These are phyloP conservation scores for Micrasema longulum DNA, from an alignment of 1,140 invertebrate species.

Conservation along the genomic window DNA sequence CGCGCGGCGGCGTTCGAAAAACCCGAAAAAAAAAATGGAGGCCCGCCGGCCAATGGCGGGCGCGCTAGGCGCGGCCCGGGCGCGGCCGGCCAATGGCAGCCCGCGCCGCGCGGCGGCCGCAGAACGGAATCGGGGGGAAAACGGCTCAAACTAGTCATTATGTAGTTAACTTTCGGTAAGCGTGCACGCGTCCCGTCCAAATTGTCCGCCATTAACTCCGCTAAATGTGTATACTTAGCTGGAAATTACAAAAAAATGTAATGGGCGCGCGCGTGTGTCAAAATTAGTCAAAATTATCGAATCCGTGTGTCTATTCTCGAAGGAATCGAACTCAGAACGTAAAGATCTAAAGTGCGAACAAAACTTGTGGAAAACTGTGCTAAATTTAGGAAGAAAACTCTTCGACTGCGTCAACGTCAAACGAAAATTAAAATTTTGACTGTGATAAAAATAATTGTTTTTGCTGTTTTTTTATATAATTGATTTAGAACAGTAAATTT, in stretches of 20 bases:
- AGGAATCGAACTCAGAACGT: too few relatives aligned
- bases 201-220: conserved; percentile 35
- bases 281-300: conserved; percentile 5
- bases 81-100: background rate
- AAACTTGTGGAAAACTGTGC: too few relatives aligned
- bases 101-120: background rate
- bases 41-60: background rate
- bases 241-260: background rate
- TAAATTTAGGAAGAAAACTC: too few relatives aligned
- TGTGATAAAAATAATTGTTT: too few relatives aligned
- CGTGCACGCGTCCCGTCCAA: conserved; percentile 16
- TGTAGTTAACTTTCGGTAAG: conserved; percentile 32
- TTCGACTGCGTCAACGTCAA: too few relatives aligned
- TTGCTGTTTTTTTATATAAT: too few relatives aligned
- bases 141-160: conserved; percentile 26
- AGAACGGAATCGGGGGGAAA: background rate
- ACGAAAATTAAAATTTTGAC: too few relatives aligned
- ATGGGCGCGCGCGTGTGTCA: background rate
- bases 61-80: background rate
- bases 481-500: too few relatives aligned
- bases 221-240: conserved; percentile 30
- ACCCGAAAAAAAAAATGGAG: conserved; percentile 17
- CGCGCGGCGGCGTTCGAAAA: background rate
- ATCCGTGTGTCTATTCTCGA: too few relatives aligned
- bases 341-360: too few relatives aligned